phyloP scores from a whole-genome alignment of 2,888 invertebrate genomes.

The Rhimphoctona megacephalus region DNA sequence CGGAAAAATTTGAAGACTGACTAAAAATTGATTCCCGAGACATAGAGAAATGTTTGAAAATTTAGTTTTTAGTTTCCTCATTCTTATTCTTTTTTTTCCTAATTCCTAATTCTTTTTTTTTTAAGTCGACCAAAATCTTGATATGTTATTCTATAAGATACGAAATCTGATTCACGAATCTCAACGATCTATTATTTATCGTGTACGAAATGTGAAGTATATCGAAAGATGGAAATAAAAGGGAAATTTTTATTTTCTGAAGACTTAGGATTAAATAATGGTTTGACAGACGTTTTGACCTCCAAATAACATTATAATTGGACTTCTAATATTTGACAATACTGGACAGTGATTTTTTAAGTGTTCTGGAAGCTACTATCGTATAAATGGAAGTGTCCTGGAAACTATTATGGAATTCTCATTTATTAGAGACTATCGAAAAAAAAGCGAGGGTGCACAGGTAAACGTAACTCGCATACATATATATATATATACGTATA shows the following conservation, averaged over 20 bases:
- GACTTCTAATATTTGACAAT: neutral
- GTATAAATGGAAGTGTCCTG: constrained; percentile 45
- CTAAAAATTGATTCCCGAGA: neutral
- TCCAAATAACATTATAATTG: neutral
- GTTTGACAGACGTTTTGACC: neutral
- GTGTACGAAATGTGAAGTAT: neutral
- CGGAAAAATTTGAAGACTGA: neutral
- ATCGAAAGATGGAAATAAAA: neutral
- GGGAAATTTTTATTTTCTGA: neutral
- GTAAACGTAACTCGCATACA: constrained; percentile 72
- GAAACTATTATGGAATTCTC: constrained; percentile 44
- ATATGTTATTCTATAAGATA: neutral
- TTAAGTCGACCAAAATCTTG: neutral
- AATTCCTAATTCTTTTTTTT: neutral
- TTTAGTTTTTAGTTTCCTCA: no score
- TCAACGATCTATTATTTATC: neutral
- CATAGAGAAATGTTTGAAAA: neutral
- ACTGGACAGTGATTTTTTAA: constrained; percentile 27
- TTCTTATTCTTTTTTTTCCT: no score
- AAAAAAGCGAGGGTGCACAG: constrained; percentile 71
- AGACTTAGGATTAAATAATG: neutral
- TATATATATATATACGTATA: neutral
- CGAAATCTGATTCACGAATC: neutral
- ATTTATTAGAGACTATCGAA: constrained; percentile 36
- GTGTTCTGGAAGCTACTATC: constrained; percentile 31